Conservation (phyloP, 2,888 invertebrate species). For the Anoplius nigerrimus region DNA sequence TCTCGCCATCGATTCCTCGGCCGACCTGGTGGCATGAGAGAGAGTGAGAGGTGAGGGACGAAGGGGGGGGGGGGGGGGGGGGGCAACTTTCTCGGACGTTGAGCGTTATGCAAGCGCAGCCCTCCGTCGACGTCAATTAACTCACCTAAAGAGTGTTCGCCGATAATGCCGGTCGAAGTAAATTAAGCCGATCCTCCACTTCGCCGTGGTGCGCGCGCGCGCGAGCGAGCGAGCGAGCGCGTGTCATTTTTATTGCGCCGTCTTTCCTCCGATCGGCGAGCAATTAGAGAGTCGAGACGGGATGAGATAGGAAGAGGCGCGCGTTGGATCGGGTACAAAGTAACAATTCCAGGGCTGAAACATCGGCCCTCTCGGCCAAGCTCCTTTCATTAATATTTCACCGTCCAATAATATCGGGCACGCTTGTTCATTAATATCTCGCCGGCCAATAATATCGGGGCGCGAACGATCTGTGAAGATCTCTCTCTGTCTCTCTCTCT, state of each 20-base stretch:
- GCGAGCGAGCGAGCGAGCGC: too few relatives aligned
- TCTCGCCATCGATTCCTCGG: too few relatives aligned
- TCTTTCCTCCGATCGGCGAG: neutral
- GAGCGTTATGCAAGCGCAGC: too few relatives aligned
- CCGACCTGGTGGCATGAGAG: too few relatives aligned
- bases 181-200: too few relatives aligned
- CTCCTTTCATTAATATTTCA: constrained; percentile 13
- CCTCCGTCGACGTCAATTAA: too few relatives aligned
- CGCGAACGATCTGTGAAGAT: constrained; percentile 2
- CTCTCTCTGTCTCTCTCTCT: constrained; percentile 7
- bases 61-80: too few relatives aligned
- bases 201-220: too few relatives aligned
- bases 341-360: constrained; percentile 6
- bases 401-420: constrained; percentile 9
- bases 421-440: constrained; percentile 41
- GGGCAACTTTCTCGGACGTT: neutral
- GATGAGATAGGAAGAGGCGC: neutral
- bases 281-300: neutral
- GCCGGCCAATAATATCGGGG: constrained; percentile 24
- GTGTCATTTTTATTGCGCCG: too few relatives aligned
- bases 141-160: too few relatives aligned
- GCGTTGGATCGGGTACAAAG: constrained; percentile 16
- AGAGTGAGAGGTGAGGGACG: too few relatives aligned
- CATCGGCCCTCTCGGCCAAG: neutral
- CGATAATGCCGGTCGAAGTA: too few relatives aligned